Evolutionary conservation across 1,140 invertebrate genomes (phyloP).

Genomic region (Drosophila novamexicana): DNA sequence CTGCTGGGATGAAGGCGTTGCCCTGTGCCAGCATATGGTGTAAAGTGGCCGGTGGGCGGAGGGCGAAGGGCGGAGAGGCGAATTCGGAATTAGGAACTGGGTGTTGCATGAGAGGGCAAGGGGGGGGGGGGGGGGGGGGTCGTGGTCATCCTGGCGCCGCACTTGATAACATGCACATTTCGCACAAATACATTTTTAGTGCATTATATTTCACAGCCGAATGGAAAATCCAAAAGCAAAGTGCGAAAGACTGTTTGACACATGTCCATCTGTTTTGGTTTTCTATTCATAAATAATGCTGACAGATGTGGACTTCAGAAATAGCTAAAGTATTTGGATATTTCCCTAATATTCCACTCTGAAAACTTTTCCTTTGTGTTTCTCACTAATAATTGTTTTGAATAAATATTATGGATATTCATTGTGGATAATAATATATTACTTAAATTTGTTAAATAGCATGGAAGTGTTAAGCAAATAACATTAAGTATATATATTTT

Average conservation of each 20-base stretch:
- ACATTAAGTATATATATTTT: too few relatives aligned
- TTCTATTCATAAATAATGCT: neutral
- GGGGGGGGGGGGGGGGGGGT: neutral
- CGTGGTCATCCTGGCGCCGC: constrained; percentile 35
- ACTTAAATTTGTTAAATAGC: too few relatives aligned
- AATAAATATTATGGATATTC: too few relatives aligned
- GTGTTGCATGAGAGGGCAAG: neutral
- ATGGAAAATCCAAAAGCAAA: constrained; percentile 28
- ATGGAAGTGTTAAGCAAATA: too few relatives aligned
- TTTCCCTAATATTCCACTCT: too few relatives aligned
- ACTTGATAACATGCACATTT: constrained; percentile 55
- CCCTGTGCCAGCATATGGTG: constrained; percentile 40
- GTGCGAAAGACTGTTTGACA: constrained; percentile 64
- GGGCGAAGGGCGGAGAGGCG: constrained; percentile 21
- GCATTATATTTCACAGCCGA: constrained; percentile 14
- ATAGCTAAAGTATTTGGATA: neutral
- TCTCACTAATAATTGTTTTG: too few relatives aligned
- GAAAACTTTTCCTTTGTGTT: too few relatives aligned
- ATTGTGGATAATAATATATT: too few relatives aligned
- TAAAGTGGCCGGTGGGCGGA: constrained; percentile 11
- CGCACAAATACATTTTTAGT: constrained; percentile 31
- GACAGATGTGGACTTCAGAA: neutral
- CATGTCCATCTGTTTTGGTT: constrained; percentile 42
- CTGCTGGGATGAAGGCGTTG: constrained; percentile 32
- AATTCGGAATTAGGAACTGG: neutral